Evolutionary conservation across 2,888 invertebrate species (phyloP), one percentile per base, ranked within the genome.

Genomic region (Mythimna loreyi): DNA sequence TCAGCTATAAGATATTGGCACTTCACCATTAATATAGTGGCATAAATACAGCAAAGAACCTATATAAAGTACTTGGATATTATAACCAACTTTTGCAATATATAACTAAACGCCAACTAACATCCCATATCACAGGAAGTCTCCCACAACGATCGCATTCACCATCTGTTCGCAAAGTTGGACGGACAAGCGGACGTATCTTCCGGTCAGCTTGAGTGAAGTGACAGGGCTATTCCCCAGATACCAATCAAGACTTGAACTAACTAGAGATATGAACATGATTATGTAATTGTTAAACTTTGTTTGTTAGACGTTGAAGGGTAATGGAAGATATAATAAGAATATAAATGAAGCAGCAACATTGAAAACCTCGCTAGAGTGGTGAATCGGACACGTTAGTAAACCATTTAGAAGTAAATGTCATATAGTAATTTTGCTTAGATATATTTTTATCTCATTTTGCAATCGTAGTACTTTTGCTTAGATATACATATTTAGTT

Each of bases 181-280:
- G 73, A 75, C 78, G 69, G 73, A 80, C 78, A 78, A 64, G 60
- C 78, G 58, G 64, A 78, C 69, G 66, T 72, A 58, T 72, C 81
- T 73, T 78, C 73, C 73, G 76, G 67, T 69, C 66, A 68, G 67
- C 69, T 63, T 75, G 70, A 78, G 63, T 73, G 63, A 73, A 78
- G 71, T 82, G 82, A 76, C 79, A 74, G 76, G 56, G 28, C 75
- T 74, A 81, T 81, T 74, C 82, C 76, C 82, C 9, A 50, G 82
- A 79, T 72, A 68, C 53, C 49, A 55, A 80, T 80, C 71, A 74
- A 69, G 76, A 73, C 60, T 47, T 59, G 30, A 30, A 59, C 28
- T 50, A 65, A 63, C 62, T 56, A 16, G 30, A 62, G 61, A 64
- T 72, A 58, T 45, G 60, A 53, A 30, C 23, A 47, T 53, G 45